These are phyloP conservation scores for Prolemur simus DNA, from an alignment of 2,113 vertebrate genomes.

Conservation along the genomic window DNA sequence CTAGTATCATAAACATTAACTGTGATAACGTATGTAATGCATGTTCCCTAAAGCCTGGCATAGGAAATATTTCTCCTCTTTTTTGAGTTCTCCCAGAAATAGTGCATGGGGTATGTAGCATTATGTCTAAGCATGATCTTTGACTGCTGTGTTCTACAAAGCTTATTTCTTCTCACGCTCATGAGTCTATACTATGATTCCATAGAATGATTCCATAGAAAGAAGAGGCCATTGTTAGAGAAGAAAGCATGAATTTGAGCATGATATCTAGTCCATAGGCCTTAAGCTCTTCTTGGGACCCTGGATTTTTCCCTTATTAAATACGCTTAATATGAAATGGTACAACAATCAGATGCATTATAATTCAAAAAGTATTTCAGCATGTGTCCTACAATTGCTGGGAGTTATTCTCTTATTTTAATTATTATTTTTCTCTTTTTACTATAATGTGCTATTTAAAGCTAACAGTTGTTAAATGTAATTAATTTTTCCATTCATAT, in stretches of 20 bases:
- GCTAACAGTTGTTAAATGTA: not conserved
- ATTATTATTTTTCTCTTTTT: constrained; percentile 25
- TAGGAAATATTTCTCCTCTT: not conserved
- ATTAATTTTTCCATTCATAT: constrained; percentile 51
- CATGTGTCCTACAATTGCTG: not conserved
- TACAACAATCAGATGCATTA: not conserved
- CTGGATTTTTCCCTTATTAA: not conserved
- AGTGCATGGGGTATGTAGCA: no score
- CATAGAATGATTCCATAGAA: not conserved
- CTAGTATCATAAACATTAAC: not conserved
- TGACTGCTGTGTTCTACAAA: not conserved
- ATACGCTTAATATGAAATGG: constrained; percentile 9
- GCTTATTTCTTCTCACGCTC: not conserved
- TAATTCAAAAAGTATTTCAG: constrained; percentile 19
- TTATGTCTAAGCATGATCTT: not conserved
- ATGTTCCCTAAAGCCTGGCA: not conserved
- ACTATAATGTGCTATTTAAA: not conserved
- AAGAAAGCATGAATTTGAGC: not conserved
- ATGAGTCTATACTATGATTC: not conserved
- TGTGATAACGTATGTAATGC: not conserved
- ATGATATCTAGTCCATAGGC: not conserved
- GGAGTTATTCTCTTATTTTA: not conserved
- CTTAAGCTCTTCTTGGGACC: not conserved
- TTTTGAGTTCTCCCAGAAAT: not conserved
- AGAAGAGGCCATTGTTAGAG: not conserved